phyloP scores from a whole-genome alignment of 2,888 invertebrate species.

The Choreutis nemorana region DNA sequence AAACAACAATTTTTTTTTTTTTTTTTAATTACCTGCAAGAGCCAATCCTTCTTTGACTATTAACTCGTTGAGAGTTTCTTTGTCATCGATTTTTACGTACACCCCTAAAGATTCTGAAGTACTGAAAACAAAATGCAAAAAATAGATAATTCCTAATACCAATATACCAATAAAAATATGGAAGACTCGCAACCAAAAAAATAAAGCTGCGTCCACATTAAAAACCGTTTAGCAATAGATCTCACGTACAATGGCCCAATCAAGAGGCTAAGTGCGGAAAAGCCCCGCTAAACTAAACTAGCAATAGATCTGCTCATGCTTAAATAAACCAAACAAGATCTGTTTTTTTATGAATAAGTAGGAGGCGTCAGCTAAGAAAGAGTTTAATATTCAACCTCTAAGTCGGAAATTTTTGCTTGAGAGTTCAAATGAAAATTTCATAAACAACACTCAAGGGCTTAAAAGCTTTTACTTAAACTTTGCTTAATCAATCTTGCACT shows the following conservation, averaged over 20 bases:
- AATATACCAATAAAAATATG: neutral
- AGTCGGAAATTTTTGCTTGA: neutral
- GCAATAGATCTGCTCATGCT: no score
- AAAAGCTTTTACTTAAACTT: neutral
- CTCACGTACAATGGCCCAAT: no score
- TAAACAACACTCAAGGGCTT: neutral
- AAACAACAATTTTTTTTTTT: neutral
- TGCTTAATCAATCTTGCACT: no score
- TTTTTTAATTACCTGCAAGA: constrained; percentile 21
- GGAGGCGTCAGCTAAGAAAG: neutral
- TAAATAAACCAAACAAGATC: neutral
- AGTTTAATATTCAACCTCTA: neutral
- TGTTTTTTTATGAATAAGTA: no score
- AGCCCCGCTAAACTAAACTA: no score
- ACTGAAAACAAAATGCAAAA: constrained; percentile 20
- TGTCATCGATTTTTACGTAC: constrained; percentile 24
- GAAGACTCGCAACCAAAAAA: no score
- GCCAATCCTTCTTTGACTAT: constrained; percentile 27
- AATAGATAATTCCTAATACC: neutral
- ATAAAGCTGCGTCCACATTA: no score
- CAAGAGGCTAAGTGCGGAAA: no score
- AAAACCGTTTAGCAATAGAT: no score
- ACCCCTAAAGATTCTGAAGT: constrained; percentile 47
- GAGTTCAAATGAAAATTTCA: neutral
- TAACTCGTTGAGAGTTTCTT: constrained; percentile 25